Evolutionary conservation across 2,113 vertebrate species (phyloP), one percentile per base, ranked within the genome.

Genomic region (Crotalus viridis): DNA sequence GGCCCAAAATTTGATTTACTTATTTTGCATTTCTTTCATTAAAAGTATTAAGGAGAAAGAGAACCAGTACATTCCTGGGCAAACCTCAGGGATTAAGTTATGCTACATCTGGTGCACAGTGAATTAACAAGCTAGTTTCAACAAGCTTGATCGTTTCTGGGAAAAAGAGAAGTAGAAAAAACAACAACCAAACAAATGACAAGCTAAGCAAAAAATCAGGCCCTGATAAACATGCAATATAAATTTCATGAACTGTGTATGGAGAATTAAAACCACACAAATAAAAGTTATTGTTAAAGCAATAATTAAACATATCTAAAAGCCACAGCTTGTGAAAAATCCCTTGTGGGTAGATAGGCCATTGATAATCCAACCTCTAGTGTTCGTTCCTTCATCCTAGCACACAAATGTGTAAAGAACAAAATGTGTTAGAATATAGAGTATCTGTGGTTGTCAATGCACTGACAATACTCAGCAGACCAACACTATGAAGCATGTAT

Each of bases 81-180:
- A 97, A 97, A 97, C 96, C 96, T 97, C 97, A 94, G 94, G 96
- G 97, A 97, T 97, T 97, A 97, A 94, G 91, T 96, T 96, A 88
- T 90, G 94, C 93, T 97, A 54, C 96, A 96, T 96, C 96, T 97
- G 96, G 95, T 92, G 43, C 39, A 61, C 91, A 94, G 89, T 88
- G 93, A 97, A 97, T 96, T 96, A 96, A 94, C 95, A 96, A 96
- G 95, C 97, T 90, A 97, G 97, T 97, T 96, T 95, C 95, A 97
- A 97, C 97, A 97, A 95, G 97, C 94, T 96, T 96, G 94, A 97
- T 96, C 95, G 43, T 96, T 97, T 97, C 97, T 96, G 96, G 96
- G 96, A 97, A 97, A 95, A 95, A 95, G 12, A 26, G 15, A 52
- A 33, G 94, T 95, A 96, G 95, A 94, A 94, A 24, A 22, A 33